Percentiles rank a stretch among this genome's conserved stretches.
phyloP scores from a whole-genome alignment of 1,140 invertebrate genomes.

The Sminthurinus signatus region DNA sequence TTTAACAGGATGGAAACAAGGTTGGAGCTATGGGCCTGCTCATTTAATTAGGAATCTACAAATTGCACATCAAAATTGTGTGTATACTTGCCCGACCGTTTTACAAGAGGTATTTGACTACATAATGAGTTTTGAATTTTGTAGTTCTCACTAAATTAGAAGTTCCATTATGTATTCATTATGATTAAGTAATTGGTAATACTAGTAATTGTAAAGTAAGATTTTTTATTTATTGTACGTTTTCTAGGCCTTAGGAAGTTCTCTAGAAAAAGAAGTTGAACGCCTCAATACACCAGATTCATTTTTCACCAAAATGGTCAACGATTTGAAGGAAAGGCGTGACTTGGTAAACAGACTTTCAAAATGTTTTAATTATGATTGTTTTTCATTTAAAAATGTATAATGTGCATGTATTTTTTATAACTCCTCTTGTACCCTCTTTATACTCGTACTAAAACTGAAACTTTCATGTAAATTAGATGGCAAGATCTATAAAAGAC shows the following conservation, averaged over 20 bases:
- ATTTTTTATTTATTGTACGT: no score
- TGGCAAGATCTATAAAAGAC: conserved; percentile 68
- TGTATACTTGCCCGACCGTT: conserved; percentile 85
- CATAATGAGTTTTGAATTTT: no score
- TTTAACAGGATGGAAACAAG: conserved; percentile 94
- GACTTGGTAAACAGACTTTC: no score
- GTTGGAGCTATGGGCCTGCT: conserved; percentile 91
- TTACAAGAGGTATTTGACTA: conserved; percentile 34
- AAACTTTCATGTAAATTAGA: no score
- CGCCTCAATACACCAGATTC: conserved; percentile 31
- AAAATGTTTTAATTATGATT: no score
- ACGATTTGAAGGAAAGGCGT: conserved; percentile 34
- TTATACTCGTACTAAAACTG: no score
- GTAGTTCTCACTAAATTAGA: conserved; percentile 53
- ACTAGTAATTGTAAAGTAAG: no score
- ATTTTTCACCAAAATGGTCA: conserved; percentile 35
- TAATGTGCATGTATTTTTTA: no score
- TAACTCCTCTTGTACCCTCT: no score
- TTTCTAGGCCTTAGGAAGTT: conserved; percentile 27
- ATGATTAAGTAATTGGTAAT: no score
- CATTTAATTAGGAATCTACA: conserved; percentile 71
- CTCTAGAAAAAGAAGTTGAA: conserved; percentile 33
- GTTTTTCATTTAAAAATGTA: no score
- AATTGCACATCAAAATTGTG: conserved; percentile 87
- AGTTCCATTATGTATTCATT: no score